Base-by-base conservation (phyloP, 1,140 invertebrate genomes). In the Euura lappo region DNA sequence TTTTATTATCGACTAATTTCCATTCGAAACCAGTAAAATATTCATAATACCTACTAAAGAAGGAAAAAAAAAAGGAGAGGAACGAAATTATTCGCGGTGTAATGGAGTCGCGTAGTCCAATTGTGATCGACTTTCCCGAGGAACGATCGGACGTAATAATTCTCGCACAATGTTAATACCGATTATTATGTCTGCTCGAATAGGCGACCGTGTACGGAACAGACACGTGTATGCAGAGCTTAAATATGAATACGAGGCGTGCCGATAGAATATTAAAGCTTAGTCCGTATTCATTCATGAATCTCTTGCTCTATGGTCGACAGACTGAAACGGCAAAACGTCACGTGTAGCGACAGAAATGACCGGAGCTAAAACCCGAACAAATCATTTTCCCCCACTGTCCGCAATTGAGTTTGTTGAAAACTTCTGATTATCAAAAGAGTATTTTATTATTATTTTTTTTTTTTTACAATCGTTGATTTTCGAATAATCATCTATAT, bases 251-350 rank as follows among this genome's bases (percentile, higher is more conserved):
- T 60, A 60, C 51, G 51, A 11, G 3, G 51, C 51, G 13, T 60
- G 51, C 51, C 51, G 51, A 60, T 60, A 60, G 51, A 60, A 60
- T 60, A 60, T n/a, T 5, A 60, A 60, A 60, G 51, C 51, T 60
- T 60, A 60, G 51, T 60, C 51, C 51, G 51, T n/a, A 60, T 60
- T 60, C 51, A 60, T 60, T 60, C 51, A 60, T 60, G 51, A 60
- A 60, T 60, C 51, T 60, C 51, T 60, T 5, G 51, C 51, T 60
- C 51, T 60, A 60, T 60, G 51, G 6, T n/a, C 51, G 51, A 60
- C 8, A 60, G 5, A n/a, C 51, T 60, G 51, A 60, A 60, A 3
- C 10, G 51, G 51, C 51, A 60, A 60, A 60, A 60, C 51, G 51
- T 60, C 51, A 60, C 6, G 13, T 60, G 51, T 60, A 60, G 51